Evolutionary conservation across 2,888 invertebrate species (phyloP), one percentile per base, ranked within the genome.

Genomic region (Drosophila phalerata): DNA sequence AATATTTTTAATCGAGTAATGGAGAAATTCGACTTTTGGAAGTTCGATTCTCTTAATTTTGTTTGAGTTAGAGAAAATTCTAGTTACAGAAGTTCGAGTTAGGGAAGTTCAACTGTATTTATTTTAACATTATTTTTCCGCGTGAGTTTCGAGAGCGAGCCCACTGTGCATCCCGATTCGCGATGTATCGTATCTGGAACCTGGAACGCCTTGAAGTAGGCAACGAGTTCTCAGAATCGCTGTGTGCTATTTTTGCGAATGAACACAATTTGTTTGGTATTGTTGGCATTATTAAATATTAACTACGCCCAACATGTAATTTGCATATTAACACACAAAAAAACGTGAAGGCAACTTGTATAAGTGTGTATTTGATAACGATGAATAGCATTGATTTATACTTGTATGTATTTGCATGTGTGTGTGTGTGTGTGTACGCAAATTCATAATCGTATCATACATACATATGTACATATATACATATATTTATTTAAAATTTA

Each of bases 301-400:
- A 17, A 37, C 34, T 47, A 52, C 74, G 53, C 56, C 48, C 57
- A 55, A 34, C 56, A 49, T 42, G 34, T 40, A 38, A 74, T 74
- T 65, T 55, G 65, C 64, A 74, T 69, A 55, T 28, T 55, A 37
- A 62, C 13, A 52, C 52, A 65, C 10, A 52, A 56, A 65, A 58
- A 42, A 22, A 34, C 55, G 25, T 42, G 70, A 74, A 60, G 75
- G 74, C 58, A 43, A 70, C 40, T 25, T 51, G 47, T 22, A 51
- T 56, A 55, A 40, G 34, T 47, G 19, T 17, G 22, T 34, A 66
- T 52, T 60, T 70, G 60, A 74, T 74, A 66, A 71, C 58, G 48
- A 48, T 65, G 37, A 60, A 52, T 75, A 30, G 52, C 52, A 63
- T 51, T 60, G 53, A 69, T 57, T 57, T 47, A 9, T 47, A 13